Conservation (phyloP, 2,797 vertebrate species). For the Melopsittacus undulatus region DNA sequence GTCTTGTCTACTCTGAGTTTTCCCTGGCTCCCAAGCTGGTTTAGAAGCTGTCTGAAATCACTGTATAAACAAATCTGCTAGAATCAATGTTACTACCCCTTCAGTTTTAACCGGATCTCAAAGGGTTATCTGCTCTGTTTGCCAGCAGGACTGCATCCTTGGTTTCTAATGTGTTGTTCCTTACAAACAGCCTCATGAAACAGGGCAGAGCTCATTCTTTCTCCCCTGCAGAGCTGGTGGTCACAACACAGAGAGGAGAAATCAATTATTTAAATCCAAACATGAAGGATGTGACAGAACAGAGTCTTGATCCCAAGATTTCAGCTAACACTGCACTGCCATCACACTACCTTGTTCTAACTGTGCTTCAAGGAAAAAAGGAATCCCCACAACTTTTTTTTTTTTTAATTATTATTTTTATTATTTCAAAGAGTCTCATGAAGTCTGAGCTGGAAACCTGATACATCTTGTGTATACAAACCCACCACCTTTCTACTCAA, state of each 20-base stretch:
- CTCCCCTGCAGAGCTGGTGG: neutral
- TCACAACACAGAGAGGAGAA: neutral
- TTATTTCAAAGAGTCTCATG: neutral
- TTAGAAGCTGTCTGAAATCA: neutral
- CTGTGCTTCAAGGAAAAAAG: neutral
- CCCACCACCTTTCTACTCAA: neutral
- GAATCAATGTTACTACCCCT: neutral
- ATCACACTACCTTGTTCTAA: neutral
- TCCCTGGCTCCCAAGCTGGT: neutral
- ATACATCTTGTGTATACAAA: neutral
- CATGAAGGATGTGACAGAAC: neutral
- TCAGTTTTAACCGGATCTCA: neutral
- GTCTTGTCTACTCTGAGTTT: neutral
- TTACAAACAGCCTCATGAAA: neutral
- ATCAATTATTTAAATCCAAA: neutral
- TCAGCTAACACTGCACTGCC: neutral
- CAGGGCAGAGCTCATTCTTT: neutral
- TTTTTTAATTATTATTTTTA: neutral
- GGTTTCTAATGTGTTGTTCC: neutral
- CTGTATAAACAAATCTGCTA: neutral
- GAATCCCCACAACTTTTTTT: rapidly evolving
- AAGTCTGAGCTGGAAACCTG: neutral
- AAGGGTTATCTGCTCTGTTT: neutral
- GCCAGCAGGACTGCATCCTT: neutral
- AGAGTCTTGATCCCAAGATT: neutral